Conservation (phyloP, 2,113 vertebrate genomes). For the Nycticebus coucang region DNA sequence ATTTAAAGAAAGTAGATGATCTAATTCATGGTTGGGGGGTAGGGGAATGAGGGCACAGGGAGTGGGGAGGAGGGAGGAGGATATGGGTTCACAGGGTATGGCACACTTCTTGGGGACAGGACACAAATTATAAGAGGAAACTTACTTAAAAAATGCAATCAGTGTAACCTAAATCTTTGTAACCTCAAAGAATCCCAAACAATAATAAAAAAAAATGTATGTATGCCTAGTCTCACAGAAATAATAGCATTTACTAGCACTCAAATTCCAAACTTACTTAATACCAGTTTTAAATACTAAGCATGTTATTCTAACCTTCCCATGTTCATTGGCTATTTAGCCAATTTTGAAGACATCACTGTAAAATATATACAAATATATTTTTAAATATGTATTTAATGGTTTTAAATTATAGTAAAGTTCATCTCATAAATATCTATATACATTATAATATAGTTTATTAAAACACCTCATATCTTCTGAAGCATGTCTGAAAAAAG, state of each 20-base stretch:
- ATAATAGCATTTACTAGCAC: background rate
- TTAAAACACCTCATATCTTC: background rate
- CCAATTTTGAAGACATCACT: background rate
- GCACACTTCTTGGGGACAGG: too few relatives aligned
- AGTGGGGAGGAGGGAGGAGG: too few relatives aligned
- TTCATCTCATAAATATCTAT: background rate
- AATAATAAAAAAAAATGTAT: background rate
- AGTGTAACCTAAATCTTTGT: too few relatives aligned
- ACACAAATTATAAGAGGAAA: too few relatives aligned
- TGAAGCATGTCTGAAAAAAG: conserved; percentile 18
- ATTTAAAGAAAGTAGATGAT: too few relatives aligned
- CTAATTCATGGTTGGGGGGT: too few relatives aligned
- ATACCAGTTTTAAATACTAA: background rate
- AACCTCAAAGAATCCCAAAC: too few relatives aligned
- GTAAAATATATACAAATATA: background rate
- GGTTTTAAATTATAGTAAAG: background rate
- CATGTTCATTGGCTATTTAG: background rate
- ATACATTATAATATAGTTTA: background rate
- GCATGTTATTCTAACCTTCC: background rate
- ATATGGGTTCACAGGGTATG: too few relatives aligned
- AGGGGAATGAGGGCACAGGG: too few relatives aligned
- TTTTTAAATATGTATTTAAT: background rate
- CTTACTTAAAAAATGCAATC: too few relatives aligned
- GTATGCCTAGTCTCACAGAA: background rate
- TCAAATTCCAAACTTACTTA: background rate